Conservation (phyloP, 2,888 invertebrate genomes). For the Incurvaria masculella region DNA sequence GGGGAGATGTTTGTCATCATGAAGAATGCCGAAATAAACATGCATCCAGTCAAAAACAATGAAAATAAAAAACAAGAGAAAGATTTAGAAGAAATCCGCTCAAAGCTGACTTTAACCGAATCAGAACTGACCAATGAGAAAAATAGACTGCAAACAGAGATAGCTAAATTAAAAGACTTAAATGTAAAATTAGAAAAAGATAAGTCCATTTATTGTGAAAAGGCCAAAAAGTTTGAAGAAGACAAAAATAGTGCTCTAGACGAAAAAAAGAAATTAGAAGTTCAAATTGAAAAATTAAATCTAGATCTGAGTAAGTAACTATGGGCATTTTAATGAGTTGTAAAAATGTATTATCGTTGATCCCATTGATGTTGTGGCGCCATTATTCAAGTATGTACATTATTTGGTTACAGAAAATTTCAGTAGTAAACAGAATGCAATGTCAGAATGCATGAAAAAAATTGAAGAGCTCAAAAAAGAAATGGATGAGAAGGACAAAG, state of each 20-base stretch:
- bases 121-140: conserved; percentile 54
- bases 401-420: conserved; percentile 44
- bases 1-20: conserved; percentile 60
- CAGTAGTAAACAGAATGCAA: conserved; percentile 50
- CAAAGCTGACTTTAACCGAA: conserved; percentile 46
- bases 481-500: conserved; percentile 62
- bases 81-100: conserved; percentile 52
- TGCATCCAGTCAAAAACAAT: conserved; percentile 46
- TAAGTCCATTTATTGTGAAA: conserved; percentile 33
- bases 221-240: conserved; percentile 35
- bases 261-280: conserved; percentile 61
- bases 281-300: conserved; percentile 56
- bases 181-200: conserved; percentile 46
- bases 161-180: conserved; percentile 49
- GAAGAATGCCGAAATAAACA: conserved; percentile 55
- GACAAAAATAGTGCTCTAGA: conserved; percentile 35
- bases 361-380: too few species aligned
- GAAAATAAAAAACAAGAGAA: conserved; percentile 45
- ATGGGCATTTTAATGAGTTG: neutral
- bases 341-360: too few species aligned
- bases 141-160: conserved; percentile 46
- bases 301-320: conserved; percentile 55
- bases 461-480: conserved; percentile 64
- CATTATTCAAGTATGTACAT: too few species aligned
- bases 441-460: conserved; percentile 56